Evolutionary conservation across 37 sponge, comb jelly and placozoan species (phyloP).

Genomic region (Chondrosia reniformis): DNA sequence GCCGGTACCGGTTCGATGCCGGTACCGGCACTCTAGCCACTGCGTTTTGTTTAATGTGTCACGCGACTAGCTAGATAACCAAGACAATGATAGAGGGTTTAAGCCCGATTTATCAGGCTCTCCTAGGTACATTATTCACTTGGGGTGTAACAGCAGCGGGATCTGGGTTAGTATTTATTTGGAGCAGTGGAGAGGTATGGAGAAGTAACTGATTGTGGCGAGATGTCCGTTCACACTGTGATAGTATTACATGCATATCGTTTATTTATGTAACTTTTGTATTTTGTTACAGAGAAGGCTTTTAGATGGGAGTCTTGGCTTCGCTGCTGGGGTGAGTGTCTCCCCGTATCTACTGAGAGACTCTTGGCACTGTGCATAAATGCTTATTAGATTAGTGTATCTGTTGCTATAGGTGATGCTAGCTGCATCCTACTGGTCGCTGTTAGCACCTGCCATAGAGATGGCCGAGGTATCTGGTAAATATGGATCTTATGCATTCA

Average conservation of each 20-base stretch:
- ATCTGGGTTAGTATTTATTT: slow-evolving; percentile 81
- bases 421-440: slow-evolving; percentile 96
- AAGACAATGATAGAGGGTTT: slow-evolving; percentile 24
- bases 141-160: slow-evolving; percentile 97
- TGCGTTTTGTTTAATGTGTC: too few relatives aligned
- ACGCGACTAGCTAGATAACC: background rate
- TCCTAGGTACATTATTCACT: slow-evolving; percentile 86
- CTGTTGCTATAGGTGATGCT: slow-evolving; percentile 82
- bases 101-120: slow-evolving; percentile 58
- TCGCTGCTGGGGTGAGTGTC: slow-evolving; percentile 87
- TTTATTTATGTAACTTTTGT: background rate
- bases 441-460: slow-evolving; percentile 91
- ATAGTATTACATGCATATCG: background rate
- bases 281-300: slow-evolving; percentile 51
- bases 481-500: slow-evolving; percentile 63
- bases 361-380: background rate
- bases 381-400: background rate
- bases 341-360: background rate
- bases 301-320: slow-evolving; percentile 86
- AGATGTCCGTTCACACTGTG: background rate
- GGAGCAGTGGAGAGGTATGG: slow-evolving; percentile 66
- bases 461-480: slow-evolving; percentile 70
- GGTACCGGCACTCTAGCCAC: too few relatives aligned
- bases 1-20: too few relatives aligned
- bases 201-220: background rate